Conservation (phyloP, 2,113 vertebrate species). For the Riparia riparia region DNA sequence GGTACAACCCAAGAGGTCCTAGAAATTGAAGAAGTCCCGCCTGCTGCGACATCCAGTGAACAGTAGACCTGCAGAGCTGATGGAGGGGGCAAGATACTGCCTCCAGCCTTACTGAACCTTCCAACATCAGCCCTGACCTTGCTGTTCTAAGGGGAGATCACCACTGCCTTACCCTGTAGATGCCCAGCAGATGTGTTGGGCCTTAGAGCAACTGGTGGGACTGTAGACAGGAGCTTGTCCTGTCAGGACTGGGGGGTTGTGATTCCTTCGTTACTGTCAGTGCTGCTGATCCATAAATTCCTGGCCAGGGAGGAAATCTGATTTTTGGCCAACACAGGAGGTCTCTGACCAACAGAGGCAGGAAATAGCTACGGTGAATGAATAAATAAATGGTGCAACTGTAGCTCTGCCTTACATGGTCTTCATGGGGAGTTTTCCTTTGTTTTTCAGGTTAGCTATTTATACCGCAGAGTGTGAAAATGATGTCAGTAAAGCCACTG, state of each 20-base stretch:
- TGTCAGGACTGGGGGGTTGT: background rate
- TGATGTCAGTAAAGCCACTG: slow-evolving; percentile 27
- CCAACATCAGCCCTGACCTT: background rate
- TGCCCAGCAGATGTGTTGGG: background rate
- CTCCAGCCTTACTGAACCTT: background rate
- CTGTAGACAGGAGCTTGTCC: fast-evolving
- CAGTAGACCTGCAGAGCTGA: background rate
- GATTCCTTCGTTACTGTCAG: background rate
- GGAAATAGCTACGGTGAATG: slow-evolving; percentile 47
- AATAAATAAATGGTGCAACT: slow-evolving; percentile 58
- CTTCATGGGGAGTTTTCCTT: slow-evolving; percentile 60
- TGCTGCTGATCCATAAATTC: background rate
- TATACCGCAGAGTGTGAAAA: slow-evolving; percentile 3
- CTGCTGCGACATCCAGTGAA: background rate
- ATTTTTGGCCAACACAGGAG: slow-evolving; percentile 52
- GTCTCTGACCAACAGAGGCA: slow-evolving; percentile 59
- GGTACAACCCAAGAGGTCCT: background rate
- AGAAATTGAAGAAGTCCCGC: background rate
- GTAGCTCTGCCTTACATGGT: slow-evolving; percentile 61
- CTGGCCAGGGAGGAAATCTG: slow-evolving; percentile 18
- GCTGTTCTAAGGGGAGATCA: background rate
- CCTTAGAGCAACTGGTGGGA: background rate
- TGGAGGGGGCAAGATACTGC: background rate
- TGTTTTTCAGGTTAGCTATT: slow-evolving; percentile 64
- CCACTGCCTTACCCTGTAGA: background rate